phyloP scores from a whole-genome alignment of 2,113 vertebrate species.

The Patagioenas fasciata region DNA sequence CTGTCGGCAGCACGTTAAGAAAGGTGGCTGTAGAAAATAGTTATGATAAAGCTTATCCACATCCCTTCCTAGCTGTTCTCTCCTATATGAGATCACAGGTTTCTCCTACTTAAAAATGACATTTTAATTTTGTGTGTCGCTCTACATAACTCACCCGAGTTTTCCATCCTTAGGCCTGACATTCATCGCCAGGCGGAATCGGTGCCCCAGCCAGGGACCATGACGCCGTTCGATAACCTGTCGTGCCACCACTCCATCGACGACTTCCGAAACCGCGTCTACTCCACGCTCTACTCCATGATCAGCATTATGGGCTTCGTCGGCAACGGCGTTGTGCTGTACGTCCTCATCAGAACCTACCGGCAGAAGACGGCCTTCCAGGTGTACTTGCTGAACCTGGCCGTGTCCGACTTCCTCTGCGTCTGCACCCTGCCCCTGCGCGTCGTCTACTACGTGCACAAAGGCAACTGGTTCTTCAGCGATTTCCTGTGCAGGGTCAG shows the following conservation, averaged over 20 bases:
- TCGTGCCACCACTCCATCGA: conserved; percentile 78
- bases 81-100: rapidly evolving
- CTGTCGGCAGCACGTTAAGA: neutral
- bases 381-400: conserved; percentile 93
- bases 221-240: neutral
- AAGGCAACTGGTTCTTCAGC: conserved; percentile 85
- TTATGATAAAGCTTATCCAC: neutral
- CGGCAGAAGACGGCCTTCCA: conserved; percentile 86
- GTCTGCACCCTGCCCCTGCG: conserved; percentile 90
- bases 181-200: neutral
- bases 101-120: neutral
- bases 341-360: conserved; percentile 82
- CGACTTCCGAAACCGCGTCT: conserved; percentile 91
- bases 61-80: neutral
- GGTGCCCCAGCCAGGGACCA: neutral
- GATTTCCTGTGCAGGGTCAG: conserved; percentile 89
- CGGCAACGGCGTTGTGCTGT: conserved; percentile 87
- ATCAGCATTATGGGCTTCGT: conserved; percentile 86
- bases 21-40: too few relatives aligned
- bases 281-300: conserved; percentile 88
- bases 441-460: conserved; percentile 87
- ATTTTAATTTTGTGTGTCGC: neutral
- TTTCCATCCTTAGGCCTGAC: neutral
- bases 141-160: neutral
- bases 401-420: conserved; percentile 88